Conservation (phyloP, 2,888 invertebrate genomes). For the Thera obeliscata region DNA sequence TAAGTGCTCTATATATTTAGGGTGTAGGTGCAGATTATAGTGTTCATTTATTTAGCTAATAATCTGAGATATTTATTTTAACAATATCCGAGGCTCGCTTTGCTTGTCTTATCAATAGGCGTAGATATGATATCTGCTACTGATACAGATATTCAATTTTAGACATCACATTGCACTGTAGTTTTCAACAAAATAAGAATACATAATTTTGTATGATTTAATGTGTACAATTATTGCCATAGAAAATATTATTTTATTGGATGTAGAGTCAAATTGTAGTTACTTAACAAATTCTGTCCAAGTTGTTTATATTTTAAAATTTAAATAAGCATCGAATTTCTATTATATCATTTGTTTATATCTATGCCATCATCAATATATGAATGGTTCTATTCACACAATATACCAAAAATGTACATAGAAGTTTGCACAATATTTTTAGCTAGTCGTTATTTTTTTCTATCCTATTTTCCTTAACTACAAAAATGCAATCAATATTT, state of each 20-base stretch:
- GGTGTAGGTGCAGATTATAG: constrained; percentile 26
- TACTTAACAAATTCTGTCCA: constrained; percentile 69
- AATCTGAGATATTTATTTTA: constrained; percentile 57
- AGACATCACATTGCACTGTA: constrained; percentile 59
- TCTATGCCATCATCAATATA: constrained; percentile 31
- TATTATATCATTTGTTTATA: constrained; percentile 28
- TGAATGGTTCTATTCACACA: constrained; percentile 36
- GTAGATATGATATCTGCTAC: constrained; percentile 66
- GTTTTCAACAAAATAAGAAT: constrained; percentile 21
- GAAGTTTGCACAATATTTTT: constrained; percentile 54
- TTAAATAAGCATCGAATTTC: constrained; percentile 29
- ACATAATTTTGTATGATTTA: constrained; percentile 36
- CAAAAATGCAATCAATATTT: constrained; percentile 4
- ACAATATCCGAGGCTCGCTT: constrained; percentile 52
- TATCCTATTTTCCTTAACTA: constrained; percentile 20
- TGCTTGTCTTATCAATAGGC: constrained; percentile 62
- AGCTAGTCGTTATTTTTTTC: constrained; percentile 57
- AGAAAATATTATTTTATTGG: constrained; percentile 40
- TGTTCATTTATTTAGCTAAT: constrained; percentile 42
- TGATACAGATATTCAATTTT: constrained; percentile 61
- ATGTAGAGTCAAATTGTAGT: constrained; percentile 45
- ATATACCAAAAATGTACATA: constrained; percentile 74
- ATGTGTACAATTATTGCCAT: constrained; percentile 59
- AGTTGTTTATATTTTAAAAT: constrained; percentile 37
- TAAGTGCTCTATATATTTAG: constrained; percentile 39